phyloP scores from a whole-genome alignment of 2,113 vertebrate genomes.

The Sterrhoptilus dennistouni region DNA sequence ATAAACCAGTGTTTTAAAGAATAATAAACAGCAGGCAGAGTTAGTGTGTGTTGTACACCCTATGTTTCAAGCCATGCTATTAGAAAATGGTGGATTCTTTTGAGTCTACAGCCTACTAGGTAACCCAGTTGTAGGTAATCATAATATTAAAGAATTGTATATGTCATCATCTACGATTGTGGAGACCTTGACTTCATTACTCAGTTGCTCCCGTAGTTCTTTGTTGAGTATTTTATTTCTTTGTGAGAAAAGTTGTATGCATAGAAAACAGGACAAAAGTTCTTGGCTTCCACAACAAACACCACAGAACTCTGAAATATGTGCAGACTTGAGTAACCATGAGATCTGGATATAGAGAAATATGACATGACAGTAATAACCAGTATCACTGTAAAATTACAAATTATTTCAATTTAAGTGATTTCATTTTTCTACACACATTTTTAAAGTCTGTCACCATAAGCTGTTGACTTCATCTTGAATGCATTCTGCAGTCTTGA shows the following conservation, averaged over 20 bases:
- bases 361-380: constrained; percentile 56
- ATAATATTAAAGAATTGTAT: background rate
- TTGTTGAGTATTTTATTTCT: background rate
- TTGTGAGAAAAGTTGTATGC: background rate
- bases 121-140: background rate
- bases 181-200: background rate
- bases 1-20: background rate
- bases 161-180: background rate
- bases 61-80: background rate
- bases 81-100: background rate
- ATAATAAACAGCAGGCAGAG: background rate
- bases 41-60: background rate
- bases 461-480: constrained; percentile 50
- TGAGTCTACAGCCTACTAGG: background rate
- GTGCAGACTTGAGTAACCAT: constrained; percentile 3
- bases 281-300: background rate
- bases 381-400: constrained; percentile 48
- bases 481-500: constrained; percentile 55
- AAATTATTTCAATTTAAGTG: constrained; percentile 45
- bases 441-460: constrained; percentile 15
- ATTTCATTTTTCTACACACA: constrained; percentile 27
- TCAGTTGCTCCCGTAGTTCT: background rate
- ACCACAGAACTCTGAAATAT: background rate
- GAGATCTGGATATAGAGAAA: constrained; percentile 9
- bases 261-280: background rate